Conservation (phyloP, 2,888 invertebrate species). For the Congeria kusceri region DNA sequence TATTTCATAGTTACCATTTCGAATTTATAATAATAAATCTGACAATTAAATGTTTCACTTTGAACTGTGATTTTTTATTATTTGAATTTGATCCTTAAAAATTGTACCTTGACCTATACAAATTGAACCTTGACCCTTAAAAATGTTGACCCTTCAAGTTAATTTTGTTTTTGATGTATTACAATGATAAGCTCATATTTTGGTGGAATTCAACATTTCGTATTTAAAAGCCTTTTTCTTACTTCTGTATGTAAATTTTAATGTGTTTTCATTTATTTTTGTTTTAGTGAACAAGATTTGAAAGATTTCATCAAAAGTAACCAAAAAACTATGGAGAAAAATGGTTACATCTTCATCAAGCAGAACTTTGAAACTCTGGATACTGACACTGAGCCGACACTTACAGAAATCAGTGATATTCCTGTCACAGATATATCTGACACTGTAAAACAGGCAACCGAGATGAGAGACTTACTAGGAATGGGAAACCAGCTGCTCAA, state of each 20-base stretch:
- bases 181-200: too few species aligned
- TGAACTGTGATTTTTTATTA: too few species aligned
- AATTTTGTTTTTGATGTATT: too few species aligned
- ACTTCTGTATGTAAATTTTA: neutral
- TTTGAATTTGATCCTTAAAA: too few species aligned
- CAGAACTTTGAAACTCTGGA: slow-evolving; percentile 58
- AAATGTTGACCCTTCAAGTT: too few species aligned
- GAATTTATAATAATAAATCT: too few species aligned
- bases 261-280: neutral
- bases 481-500: slow-evolving; percentile 35
- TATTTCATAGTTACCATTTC: too few species aligned
- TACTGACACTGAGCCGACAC: slow-evolving; percentile 43
- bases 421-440: slow-evolving; percentile 18
- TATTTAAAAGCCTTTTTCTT: too few species aligned
- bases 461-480: neutral
- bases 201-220: too few species aligned
- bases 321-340: slow-evolving; percentile 58
- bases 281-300: slow-evolving; percentile 59
- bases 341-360: slow-evolving; percentile 60
- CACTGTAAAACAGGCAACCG: slow-evolving; percentile 13
- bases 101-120: too few species aligned
- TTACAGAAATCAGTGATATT: slow-evolving; percentile 54
- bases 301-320: slow-evolving; percentile 61
- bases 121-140: too few species aligned
- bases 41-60: too few species aligned